Evolutionary conservation across 2,888 invertebrate species (phyloP).

Genomic region (Melanchra persicariae): DNA sequence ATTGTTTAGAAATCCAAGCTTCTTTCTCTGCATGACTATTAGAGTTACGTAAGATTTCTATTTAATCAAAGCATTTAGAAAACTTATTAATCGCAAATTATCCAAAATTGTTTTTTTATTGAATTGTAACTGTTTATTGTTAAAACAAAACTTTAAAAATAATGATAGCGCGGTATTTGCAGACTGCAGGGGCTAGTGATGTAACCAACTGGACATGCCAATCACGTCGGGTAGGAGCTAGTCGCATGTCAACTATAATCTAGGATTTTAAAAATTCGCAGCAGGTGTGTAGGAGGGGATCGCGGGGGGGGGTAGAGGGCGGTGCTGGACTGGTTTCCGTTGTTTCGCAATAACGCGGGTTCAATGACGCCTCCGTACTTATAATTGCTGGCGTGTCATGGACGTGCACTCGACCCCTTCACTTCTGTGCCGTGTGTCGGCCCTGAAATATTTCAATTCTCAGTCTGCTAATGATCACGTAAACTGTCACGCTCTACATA

Average conservation of each 20-base stretch:
- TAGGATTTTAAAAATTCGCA: conserved; percentile 90
- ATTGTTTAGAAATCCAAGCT: conserved; percentile 48
- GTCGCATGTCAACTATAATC: conserved; percentile 89
- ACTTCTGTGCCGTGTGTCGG: conserved; percentile 64
- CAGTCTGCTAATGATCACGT: conserved; percentile 53
- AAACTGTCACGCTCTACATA: conserved; percentile 65
- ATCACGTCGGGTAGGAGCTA: conserved; percentile 81
- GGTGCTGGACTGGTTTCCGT: conserved; percentile 89
- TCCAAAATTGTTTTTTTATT: conserved; percentile 21
- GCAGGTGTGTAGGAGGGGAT: conserved; percentile 81
- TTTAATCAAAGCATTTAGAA: conserved; percentile 27
- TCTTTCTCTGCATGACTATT: conserved; percentile 44
- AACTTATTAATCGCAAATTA: conserved; percentile 27
- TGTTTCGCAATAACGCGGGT: conserved; percentile 90
- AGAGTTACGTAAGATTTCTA: conserved; percentile 53
- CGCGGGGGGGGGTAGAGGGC: conserved; percentile 61
- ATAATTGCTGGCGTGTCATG: conserved; percentile 88
- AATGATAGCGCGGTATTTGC: conserved; percentile 57
- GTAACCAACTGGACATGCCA: conserved; percentile 81
- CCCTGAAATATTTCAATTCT: conserved; percentile 61
- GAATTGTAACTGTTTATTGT: conserved; percentile 11
- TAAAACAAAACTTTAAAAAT: conserved; percentile 30
- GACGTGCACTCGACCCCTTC: conserved; percentile 83
- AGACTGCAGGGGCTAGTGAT: conserved; percentile 78
- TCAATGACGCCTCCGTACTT: conserved; percentile 88